Evolutionary conservation across 2,888 invertebrate species (phyloP).

Genomic region (Calephelis perditalis): DNA sequence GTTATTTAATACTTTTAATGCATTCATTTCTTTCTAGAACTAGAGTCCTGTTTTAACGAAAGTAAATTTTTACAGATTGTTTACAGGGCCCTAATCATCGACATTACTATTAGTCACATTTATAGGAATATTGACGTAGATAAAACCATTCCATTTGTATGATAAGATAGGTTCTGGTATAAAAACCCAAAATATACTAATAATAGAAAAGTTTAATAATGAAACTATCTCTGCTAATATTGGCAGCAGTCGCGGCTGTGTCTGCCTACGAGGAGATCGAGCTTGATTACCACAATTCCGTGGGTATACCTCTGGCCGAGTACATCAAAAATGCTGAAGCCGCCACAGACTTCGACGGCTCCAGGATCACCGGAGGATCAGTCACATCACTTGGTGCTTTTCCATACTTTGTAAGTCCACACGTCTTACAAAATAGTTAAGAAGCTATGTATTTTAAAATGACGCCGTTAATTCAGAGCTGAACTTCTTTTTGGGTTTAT

Average conservation of each 20-base stretch:
- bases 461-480: too few species aligned
- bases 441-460: too few species aligned
- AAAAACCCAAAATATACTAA: not conserved
- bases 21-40: too few species aligned
- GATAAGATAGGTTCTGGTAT: constrained; percentile 2
- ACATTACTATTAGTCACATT: not conserved
- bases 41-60: too few species aligned
- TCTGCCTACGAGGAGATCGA: not conserved
- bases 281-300: constrained; percentile 1
- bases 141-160: not conserved
- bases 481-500: too few species aligned
- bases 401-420: constrained; percentile 33
- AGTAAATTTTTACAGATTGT: too few species aligned
- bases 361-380: constrained; percentile 40
- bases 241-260: constrained; percentile 19
- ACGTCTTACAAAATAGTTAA: too few species aligned
- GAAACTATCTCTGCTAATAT: constrained; percentile 23
- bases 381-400: constrained; percentile 29
- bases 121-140: not conserved
- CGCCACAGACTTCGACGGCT: constrained; percentile 33
- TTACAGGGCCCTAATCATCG: too few species aligned
- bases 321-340: constrained; percentile 34
- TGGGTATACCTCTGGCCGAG: not conserved
- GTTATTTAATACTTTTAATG: too few species aligned
- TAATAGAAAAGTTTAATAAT: constrained; percentile 1